Conservation (phyloP, 2,113 vertebrate species). For the Hemicordylus capensis region DNA sequence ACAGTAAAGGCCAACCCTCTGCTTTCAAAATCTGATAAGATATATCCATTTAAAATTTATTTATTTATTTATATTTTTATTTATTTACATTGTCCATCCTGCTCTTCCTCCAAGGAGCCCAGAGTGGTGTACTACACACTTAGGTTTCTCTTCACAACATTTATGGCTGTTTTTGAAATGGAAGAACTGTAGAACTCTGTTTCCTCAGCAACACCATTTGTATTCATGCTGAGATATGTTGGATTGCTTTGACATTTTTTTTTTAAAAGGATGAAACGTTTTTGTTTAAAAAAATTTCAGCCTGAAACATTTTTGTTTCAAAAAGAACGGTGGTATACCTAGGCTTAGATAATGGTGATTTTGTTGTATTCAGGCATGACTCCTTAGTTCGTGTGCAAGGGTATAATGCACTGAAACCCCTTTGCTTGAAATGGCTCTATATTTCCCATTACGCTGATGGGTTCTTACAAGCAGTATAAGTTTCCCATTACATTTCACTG, state of each 20-base stretch:
- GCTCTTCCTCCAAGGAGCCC: too few relatives aligned
- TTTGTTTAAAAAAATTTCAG: neutral
- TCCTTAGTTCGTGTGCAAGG: neutral
- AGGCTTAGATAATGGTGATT: neutral
- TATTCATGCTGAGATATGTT: neutral
- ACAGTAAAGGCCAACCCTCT: neutral
- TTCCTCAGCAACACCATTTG: neutral
- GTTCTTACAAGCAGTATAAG: conserved; percentile 8
- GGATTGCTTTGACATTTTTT: neutral
- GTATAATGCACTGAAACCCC: neutral
- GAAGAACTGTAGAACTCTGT: neutral
- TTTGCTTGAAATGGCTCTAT: neutral
- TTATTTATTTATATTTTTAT: too few relatives aligned
- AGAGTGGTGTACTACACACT: too few relatives aligned
- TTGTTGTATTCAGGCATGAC: neutral
- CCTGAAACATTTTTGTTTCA: too few relatives aligned
- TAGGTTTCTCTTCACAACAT: too few relatives aligned
- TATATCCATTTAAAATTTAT: too few relatives aligned
- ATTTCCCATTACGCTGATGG: conserved; percentile 6
- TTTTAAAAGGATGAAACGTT: neutral
- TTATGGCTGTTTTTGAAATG: too few relatives aligned
- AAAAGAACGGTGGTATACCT: neutral
- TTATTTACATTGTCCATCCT: too few relatives aligned
- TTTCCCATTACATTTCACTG: conserved; percentile 18
- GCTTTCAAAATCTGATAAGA: neutral